Evolutionary conservation across 1,140 invertebrate species (phyloP).

Genomic region (Drosophila neocordata): DNA sequence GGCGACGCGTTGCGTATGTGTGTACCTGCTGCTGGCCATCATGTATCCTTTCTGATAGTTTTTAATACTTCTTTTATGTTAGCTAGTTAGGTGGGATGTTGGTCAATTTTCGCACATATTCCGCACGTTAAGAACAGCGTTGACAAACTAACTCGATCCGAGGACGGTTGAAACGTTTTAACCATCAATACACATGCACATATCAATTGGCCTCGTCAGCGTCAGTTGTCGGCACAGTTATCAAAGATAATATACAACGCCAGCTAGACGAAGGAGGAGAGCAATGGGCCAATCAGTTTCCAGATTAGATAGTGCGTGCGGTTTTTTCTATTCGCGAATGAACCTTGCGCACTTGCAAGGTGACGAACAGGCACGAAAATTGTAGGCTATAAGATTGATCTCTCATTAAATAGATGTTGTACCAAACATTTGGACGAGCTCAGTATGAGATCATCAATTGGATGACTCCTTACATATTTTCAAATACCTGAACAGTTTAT

Average conservation of each 20-base stretch:
- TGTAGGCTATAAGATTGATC: neutral
- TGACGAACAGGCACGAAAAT: conserved; percentile 1
- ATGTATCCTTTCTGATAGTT: conserved; percentile 4
- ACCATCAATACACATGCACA: conserved; percentile 64
- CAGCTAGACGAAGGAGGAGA: conserved; percentile 16
- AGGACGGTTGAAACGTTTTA: conserved; percentile 63
- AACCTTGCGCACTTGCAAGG: neutral
- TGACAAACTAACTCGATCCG: conserved; percentile 69
- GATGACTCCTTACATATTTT: neutral
- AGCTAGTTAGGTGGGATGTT: neutral
- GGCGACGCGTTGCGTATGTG: neutral
- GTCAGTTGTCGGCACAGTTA: conserved; percentile 42
- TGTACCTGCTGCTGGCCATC: conserved; percentile 1
- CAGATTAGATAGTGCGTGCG: conserved; percentile 45
- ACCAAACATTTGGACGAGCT: neutral
- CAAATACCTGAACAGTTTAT: too few species aligned
- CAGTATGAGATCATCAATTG: neutral
- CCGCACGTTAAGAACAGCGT: conserved; percentile 53
- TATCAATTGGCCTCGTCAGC: conserved; percentile 43
- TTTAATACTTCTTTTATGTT: conserved; percentile 18
- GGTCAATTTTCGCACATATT: conserved; percentile 56
- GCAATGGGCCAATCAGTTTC: conserved; percentile 45
- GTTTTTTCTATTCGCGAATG: conserved; percentile 38
- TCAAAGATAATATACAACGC: conserved; percentile 48
- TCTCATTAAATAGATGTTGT: too few species aligned